phyloP scores from a whole-genome alignment of 1,140 invertebrate species.

The Aricia agestis region DNA sequence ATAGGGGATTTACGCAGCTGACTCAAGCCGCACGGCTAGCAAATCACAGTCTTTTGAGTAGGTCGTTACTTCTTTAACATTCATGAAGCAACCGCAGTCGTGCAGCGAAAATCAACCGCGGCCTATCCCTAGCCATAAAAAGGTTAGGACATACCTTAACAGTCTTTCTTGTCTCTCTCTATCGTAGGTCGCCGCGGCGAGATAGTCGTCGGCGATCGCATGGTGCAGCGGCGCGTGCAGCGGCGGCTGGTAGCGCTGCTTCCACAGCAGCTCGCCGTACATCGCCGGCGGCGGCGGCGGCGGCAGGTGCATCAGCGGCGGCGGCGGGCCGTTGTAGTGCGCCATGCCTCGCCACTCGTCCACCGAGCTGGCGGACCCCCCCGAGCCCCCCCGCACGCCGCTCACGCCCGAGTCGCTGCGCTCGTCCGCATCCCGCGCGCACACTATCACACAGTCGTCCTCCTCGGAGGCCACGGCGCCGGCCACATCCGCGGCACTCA shows the following conservation, averaged over 20 bases:
- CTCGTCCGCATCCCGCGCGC: conserved; percentile 71
- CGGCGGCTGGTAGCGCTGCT: conserved; percentile 69
- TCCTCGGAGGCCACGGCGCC: conserved; percentile 75
- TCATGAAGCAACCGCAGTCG: no score
- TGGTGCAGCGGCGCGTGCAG: conserved; percentile 48
- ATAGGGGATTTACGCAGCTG: no score
- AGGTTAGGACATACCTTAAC: conserved; percentile 48
- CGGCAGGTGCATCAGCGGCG: conserved; percentile 58
- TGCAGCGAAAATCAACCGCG: no score
- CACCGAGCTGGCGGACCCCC: conserved; percentile 83
- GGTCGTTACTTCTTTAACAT: no score
- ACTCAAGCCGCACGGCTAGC: no score
- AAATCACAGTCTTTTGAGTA: no score
- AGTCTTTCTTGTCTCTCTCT: conserved; percentile 75
- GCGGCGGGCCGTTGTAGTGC: conserved; percentile 65
- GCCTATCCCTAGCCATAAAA: background rate
- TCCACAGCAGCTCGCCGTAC: conserved; percentile 64
- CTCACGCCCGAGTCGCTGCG: conserved; percentile 82
- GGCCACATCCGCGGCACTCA: conserved; percentile 69
- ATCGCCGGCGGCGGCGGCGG: conserved; percentile 67
- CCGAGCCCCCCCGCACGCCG: conserved; percentile 72
- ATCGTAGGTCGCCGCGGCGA: conserved; percentile 59
- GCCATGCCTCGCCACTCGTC: conserved; percentile 80
- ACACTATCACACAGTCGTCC: conserved; percentile 78
- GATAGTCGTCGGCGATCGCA: conserved; percentile 11